Conservation (phyloP, 1,140 invertebrate species). For the Bacillus rossius region DNA sequence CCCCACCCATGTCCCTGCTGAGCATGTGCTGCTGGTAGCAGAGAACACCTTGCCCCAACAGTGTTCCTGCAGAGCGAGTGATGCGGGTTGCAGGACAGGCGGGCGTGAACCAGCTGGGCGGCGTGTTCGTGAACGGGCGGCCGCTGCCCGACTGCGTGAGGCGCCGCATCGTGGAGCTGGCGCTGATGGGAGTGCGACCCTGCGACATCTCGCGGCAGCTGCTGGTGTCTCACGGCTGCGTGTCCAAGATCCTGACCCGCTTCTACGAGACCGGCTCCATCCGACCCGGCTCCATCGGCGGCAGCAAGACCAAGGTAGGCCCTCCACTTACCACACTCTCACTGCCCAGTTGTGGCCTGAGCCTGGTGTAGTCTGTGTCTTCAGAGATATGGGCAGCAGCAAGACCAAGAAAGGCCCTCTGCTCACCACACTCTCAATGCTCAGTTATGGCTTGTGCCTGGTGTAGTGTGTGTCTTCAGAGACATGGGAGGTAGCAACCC, state of each 20-base stretch:
- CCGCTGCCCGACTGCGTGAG: constrained; percentile 92
- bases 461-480: no score
- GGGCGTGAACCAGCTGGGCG: constrained; percentile 93
- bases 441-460: no score
- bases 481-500: no score
- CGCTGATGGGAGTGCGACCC: constrained; percentile 84
- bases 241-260: constrained; percentile 95
- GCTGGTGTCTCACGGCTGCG: constrained; percentile 91
- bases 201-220: constrained; percentile 95
- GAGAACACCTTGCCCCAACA: no score
- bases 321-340: no score
- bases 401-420: no score
- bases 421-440: no score
- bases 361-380: no score
- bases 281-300: constrained; percentile 83
- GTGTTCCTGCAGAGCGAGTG: background rate
- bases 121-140: constrained; percentile 93
- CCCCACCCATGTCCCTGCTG: no score
- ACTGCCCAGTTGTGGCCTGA: no score
- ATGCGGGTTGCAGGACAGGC: constrained; percentile 69
- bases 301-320: constrained; percentile 84
- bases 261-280: constrained; percentile 95
- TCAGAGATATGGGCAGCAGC: no score
- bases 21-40: no score
- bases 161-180: constrained; percentile 88